These are phyloP conservation scores for Austrolebias charrua DNA, from an alignment of 2,797 vertebrate genomes.

Conservation along the genomic window DNA sequence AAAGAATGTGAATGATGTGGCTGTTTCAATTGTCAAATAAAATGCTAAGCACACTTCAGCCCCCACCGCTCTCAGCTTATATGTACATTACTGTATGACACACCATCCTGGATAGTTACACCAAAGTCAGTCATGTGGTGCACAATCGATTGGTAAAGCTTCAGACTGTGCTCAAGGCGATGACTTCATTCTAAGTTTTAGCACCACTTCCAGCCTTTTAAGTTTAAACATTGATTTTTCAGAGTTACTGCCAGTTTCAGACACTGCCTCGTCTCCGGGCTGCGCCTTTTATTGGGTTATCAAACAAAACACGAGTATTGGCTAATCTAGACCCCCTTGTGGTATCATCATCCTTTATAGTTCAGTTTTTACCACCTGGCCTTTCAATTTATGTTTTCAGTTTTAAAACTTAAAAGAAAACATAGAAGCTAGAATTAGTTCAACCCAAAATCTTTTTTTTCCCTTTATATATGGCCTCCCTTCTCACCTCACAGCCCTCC, in stretches of 20 bases:
- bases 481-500: too few relatives aligned
- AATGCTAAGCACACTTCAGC: conserved; percentile 15
- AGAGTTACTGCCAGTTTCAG: conserved; percentile 33
- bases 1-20: conserved; percentile 48
- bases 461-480: too few relatives aligned
- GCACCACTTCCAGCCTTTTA: conserved; percentile 23
- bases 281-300: conserved; percentile 36
- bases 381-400: conserved; percentile 5
- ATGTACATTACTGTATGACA: conserved; percentile 21
- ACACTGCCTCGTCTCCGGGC: conserved; percentile 35
- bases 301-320: conserved; percentile 20
- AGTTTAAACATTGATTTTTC: conserved; percentile 48
- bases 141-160: conserved; percentile 15
- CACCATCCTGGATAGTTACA: conserved; percentile 1
- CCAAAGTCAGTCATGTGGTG: conserved; percentile 29
- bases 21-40: conserved; percentile 38
- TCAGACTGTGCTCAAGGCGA: conserved; percentile 23
- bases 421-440: conserved; percentile 7
- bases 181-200: conserved; percentile 38
- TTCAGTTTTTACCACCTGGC: conserved; percentile 5
- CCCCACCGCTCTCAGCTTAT: conserved; percentile 8
- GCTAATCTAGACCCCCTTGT: conserved; percentile 15
- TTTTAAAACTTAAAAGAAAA: conserved; percentile 10
- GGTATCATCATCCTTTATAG: conserved; percentile 30
- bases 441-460: conserved; percentile 19